Conservation (phyloP, 1,140 invertebrate genomes). For the Galendromus occidentalis region DNA sequence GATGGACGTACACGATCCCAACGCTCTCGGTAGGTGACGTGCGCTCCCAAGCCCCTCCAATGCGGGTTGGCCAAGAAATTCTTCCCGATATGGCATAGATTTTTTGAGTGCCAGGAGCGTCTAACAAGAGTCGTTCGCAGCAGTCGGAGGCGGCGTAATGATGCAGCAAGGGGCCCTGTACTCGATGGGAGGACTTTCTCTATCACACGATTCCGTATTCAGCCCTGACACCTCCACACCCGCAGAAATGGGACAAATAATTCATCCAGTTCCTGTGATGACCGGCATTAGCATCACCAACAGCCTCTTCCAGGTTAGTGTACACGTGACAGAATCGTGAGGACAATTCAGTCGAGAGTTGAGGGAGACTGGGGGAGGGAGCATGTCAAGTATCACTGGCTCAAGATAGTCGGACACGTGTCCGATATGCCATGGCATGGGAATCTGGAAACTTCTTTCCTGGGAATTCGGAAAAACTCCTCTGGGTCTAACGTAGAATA, state of each 20-base stretch:
- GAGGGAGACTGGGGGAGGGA: too few species aligned
- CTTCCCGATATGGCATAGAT: too few species aligned
- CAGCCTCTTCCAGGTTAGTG: conserved; percentile 8
- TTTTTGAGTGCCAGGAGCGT: too few species aligned
- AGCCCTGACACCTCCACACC: conserved; percentile 7
- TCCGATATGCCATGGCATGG: too few species aligned
- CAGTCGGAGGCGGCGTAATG: background rate
- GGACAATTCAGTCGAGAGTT: too few species aligned
- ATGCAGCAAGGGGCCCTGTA: background rate
- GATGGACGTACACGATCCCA: background rate
- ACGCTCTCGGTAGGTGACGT: background rate
- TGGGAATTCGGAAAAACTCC: background rate
- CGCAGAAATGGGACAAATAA: conserved; percentile 8
- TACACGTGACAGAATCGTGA: too few species aligned
- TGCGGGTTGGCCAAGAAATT: too few species aligned
- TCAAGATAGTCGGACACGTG: too few species aligned
- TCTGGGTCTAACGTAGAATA: background rate
- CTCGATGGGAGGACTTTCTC: conserved; percentile 5
- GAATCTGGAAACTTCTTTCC: too few species aligned
- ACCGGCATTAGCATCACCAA: conserved; percentile 11
- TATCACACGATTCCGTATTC: conserved; percentile 9
- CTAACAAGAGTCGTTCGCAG: background rate
- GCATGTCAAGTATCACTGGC: too few species aligned
- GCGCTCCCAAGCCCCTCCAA: too few species aligned
- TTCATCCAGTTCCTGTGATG: conserved; percentile 9